phyloP scores from a whole-genome alignment of 2,888 invertebrate genomes.

The Malthinus seriepunctatus region DNA sequence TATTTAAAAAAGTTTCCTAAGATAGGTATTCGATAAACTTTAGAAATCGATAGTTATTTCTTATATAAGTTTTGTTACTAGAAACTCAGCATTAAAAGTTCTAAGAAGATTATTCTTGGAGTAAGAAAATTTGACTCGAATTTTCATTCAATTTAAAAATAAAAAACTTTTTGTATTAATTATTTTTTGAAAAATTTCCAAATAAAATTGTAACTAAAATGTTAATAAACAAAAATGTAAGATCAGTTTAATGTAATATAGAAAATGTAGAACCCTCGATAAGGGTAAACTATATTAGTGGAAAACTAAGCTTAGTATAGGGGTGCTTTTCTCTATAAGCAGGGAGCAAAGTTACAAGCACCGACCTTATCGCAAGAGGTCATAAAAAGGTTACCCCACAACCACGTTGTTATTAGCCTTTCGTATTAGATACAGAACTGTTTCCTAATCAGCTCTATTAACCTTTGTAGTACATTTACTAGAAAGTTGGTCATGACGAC shows the following conservation, averaged over 20 bases:
- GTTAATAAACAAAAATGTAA: no score
- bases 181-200: no score
- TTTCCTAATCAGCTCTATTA: constrained; percentile 44
- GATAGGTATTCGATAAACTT: no score
- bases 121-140: no score
- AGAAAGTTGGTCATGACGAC: constrained; percentile 16
- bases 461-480: constrained; percentile 38
- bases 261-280: constrained; percentile 41
- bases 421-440: constrained; percentile 41
- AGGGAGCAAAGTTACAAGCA: constrained; percentile 39
- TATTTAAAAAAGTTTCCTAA: no score
- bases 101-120: no score
- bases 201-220: no score
- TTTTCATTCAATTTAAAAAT: no score
- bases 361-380: constrained; percentile 47
- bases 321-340: constrained; percentile 28
- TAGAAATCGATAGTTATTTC: no score
- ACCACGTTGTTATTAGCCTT: constrained; percentile 51
- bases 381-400: constrained; percentile 48
- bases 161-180: no score
- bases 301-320: constrained; percentile 30
- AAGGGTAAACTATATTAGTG: constrained; percentile 40
- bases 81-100: no score
- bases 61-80: no score
- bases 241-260: not conserved